These are phyloP conservation scores for Parazoanthus swiftii DNA, from an alignment of 92 coral and sea anemone genomes.

Conservation along the genomic window DNA sequence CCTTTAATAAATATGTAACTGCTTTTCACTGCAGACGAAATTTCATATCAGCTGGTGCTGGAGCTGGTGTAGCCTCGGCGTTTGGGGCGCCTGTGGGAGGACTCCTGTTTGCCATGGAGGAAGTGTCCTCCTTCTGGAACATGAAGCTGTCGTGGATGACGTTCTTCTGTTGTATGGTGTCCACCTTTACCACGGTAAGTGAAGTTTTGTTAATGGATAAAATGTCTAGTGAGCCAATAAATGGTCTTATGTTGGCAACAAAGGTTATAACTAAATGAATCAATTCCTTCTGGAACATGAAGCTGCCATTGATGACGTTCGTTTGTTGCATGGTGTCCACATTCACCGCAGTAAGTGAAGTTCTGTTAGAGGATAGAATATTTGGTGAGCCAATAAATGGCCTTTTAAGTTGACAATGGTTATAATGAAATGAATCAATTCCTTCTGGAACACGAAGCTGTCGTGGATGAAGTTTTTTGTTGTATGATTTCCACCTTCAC, in stretches of 20 bases:
- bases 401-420: background rate
- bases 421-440: background rate
- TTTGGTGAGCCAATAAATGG: background rate
- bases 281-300: conserved; percentile 95
- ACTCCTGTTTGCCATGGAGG: conserved; percentile 96
- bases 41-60: conserved; percentile 99
- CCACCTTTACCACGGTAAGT: conserved; percentile 98
- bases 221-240: background rate
- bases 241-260: background rate
- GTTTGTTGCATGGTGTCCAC: conserved; percentile 95
- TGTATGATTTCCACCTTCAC: conserved; percentile 97
- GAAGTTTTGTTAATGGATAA: too few relatives aligned
- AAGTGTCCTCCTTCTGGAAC: conserved; percentile 99
- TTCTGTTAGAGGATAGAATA: background rate
- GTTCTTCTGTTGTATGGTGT: conserved; percentile 98
- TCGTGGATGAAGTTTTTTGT: conserved; percentile 98
- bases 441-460: conserved; percentile 97
- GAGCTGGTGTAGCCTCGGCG: conserved; percentile 99
- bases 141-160: conserved; percentile 99
- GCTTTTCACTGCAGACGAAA: conserved; percentile 70
- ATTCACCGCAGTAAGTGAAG: conserved; percentile 60
- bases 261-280: too few relatives aligned
- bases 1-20: background rate
- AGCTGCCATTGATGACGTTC: conserved; percentile 95
- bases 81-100: conserved; percentile 99